phyloP scores from a whole-genome alignment of 2,113 vertebrate species.

The Galbula dea region DNA sequence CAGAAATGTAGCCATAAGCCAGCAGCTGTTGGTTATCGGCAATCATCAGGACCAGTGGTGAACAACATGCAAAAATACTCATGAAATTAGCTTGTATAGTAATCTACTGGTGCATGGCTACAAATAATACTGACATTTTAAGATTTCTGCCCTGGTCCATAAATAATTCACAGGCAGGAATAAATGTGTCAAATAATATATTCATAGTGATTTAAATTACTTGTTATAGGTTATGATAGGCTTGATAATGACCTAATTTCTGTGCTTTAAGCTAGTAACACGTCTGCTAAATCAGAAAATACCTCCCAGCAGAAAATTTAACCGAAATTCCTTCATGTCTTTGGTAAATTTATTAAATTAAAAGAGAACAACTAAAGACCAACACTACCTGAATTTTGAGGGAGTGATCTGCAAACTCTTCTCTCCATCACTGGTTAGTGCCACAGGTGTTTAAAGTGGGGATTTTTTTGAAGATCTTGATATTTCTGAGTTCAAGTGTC shows the following conservation, averaged over 20 bases:
- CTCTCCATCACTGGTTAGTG: not conserved
- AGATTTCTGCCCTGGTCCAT: not conserved
- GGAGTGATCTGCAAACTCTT: not conserved
- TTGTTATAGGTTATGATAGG: not conserved
- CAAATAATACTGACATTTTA: not conserved
- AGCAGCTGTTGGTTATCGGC: not conserved
- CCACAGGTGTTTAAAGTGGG: not conserved
- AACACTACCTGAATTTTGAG: not conserved
- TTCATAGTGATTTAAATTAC: not conserved
- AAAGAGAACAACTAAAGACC: not conserved
- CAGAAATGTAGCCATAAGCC: not conserved
- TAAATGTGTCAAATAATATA: not conserved
- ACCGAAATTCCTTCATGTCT: not conserved
- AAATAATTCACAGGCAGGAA: not conserved
- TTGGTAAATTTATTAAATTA: not conserved
- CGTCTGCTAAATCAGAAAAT: not conserved
- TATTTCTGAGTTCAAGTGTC: not conserved
- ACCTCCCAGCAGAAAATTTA: not conserved
- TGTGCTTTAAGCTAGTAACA: not conserved
- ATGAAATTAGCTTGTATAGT: not conserved
- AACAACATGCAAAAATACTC: not conserved
- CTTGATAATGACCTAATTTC: not conserved
- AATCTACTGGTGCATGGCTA: not conserved
- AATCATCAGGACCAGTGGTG: not conserved
- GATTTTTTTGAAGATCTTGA: not conserved